These are phyloP conservation scores for Eupithecia insigniata DNA, from an alignment of 2,888 invertebrate genomes.

Conservation along the genomic window DNA sequence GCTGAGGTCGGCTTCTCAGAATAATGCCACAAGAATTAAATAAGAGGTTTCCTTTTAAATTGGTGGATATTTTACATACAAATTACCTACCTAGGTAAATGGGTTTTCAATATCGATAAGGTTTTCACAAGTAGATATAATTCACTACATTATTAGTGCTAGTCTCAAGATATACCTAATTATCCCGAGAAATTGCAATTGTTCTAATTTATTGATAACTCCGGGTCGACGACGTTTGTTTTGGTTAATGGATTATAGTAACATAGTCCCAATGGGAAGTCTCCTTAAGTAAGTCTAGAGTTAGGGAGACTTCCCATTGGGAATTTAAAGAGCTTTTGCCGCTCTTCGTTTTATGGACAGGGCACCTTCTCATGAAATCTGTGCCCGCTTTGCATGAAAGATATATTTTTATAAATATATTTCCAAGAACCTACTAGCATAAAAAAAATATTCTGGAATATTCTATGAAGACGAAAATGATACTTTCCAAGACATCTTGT, in stretches of 20 bases:
- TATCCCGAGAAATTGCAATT: neutral
- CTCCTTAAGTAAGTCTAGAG: too few species aligned
- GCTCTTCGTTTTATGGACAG: neutral
- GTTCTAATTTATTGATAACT: neutral
- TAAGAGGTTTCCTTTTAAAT: neutral
- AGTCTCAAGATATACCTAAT: neutral
- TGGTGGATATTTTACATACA: neutral
- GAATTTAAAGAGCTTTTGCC: constrained; percentile 1
- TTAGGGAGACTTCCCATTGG: neutral
- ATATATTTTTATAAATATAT: neutral
- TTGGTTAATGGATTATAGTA: neutral
- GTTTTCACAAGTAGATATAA: neutral
- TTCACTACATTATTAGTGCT: neutral
- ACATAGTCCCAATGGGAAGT: too few species aligned
- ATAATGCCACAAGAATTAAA: neutral
- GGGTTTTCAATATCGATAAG: neutral
- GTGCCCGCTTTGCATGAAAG: neutral
- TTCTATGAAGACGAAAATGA: constrained; percentile 9
- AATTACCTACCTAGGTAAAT: neutral
- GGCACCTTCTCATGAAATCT: neutral
- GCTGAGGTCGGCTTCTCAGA: neutral
- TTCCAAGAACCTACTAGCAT: neutral
- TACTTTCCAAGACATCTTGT: constrained; percentile 4
- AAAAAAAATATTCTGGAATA: constrained; percentile 1
- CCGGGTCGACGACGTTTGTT: neutral